A percentile compares a stretch with the other conserved stretches of the same genome.
Evolutionary conservation across 2,797 vertebrate species (phyloP).

Genomic region (Spinus olivaceus): DNA sequence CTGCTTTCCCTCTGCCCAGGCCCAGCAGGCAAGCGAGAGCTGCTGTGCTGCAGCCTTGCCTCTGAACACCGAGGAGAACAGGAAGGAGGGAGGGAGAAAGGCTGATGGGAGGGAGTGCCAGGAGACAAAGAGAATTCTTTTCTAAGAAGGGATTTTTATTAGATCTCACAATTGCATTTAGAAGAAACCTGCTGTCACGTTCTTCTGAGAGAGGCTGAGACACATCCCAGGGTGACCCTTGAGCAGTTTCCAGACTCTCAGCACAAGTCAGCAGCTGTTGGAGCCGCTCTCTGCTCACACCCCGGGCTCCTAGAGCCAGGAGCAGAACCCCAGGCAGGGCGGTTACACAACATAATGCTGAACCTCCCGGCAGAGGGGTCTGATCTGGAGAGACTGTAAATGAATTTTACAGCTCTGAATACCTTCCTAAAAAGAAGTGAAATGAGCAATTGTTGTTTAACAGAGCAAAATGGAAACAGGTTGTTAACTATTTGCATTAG

Average conservation of each 20-base stretch:
- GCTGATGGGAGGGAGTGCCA: background rate
- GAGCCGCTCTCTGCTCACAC: background rate
- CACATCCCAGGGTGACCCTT: background rate
- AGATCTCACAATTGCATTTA: background rate
- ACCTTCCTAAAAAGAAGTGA: background rate
- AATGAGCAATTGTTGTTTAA: background rate
- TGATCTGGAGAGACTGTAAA: background rate
- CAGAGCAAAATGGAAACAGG: background rate
- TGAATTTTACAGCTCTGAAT: background rate
- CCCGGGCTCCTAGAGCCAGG: background rate
- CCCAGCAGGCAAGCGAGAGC: background rate
- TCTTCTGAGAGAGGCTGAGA: background rate
- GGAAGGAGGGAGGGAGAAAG: background rate
- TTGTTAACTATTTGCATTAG: background rate
- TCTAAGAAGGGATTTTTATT: background rate
- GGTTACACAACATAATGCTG: accelerated
- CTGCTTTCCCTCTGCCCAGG: background rate
- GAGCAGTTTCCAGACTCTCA: background rate
- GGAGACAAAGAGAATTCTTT: background rate
- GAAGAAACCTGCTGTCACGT: too few relatives aligned
- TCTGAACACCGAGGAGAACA: accelerated
- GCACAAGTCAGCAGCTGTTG: background rate
- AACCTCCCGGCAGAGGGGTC: background rate
- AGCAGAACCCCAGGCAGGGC: background rate
- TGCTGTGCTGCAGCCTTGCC: background rate